Evolutionary conservation across 2,888 invertebrate species (phyloP).

Genomic region (Caenorhabditis virilis): DNA sequence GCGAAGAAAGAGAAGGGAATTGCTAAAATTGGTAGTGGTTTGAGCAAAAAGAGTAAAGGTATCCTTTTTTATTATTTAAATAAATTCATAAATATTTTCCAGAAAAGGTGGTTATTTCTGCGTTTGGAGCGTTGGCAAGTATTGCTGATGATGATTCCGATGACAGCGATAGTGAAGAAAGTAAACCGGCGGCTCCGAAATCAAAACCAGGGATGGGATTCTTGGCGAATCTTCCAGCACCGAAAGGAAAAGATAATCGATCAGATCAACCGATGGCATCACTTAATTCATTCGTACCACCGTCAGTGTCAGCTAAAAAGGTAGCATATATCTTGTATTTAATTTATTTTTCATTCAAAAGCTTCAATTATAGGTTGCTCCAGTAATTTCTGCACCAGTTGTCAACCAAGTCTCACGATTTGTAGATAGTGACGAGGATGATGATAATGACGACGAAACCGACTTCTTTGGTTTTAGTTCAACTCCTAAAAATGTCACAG

Average conservation of each 20-base stretch:
- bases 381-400: background rate
- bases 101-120: conserved; percentile 37
- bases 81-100: background rate
- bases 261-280: background rate
- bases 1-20: conserved; percentile 11
- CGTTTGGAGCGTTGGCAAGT: conserved; percentile 32
- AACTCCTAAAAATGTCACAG: conserved; percentile 1
- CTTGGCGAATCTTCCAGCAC: conserved; percentile 19
- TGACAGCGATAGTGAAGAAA: conserved; percentile 29
- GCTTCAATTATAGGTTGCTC: no score
- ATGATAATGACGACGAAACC: conserved; percentile 19
- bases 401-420: conserved; percentile 3
- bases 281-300: background rate
- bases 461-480: conserved; percentile 53
- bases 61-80: background rate
- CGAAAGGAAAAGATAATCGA: conserved; percentile 28
- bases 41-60: conserved; percentile 17
- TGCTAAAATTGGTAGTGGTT: conserved; percentile 12
- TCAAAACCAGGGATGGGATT: conserved; percentile 12
- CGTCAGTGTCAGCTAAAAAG: conserved; percentile 4
- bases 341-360: no score
- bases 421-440: conserved; percentile 29
- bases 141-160: conserved; percentile 10
- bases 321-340: no score
- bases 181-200: background rate